These are phyloP conservation scores for Hermaeophaga mercurialis DNA, from an alignment of 2,888 invertebrate species.

Conservation along the genomic window DNA sequence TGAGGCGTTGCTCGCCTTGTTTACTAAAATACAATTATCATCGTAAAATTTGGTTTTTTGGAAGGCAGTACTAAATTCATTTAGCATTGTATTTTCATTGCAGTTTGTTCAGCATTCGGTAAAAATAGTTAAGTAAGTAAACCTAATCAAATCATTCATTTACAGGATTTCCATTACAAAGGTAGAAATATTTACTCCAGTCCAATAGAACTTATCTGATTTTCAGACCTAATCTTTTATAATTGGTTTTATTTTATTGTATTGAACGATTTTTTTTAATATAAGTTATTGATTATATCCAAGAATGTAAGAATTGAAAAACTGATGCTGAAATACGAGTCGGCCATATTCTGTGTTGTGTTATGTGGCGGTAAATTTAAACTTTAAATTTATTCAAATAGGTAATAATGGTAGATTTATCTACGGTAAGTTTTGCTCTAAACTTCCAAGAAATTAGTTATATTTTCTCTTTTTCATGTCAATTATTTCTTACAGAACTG, in stretches of 20 bases:
- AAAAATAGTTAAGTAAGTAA: not conserved
- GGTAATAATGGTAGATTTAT: conserved; percentile 19
- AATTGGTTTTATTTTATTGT: too few species aligned
- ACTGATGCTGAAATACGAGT: not conserved
- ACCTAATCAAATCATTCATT: not conserved
- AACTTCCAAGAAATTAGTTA: conserved; percentile 10
- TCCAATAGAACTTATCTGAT: too few species aligned
- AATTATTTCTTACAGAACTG: conserved; percentile 32
- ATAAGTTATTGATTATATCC: not conserved
- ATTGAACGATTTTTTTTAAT: too few species aligned
- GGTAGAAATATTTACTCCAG: not conserved
- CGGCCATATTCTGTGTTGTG: conserved; percentile 45
- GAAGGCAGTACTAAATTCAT: too few species aligned
- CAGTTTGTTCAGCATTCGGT: too few species aligned
- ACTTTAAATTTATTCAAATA: conserved; percentile 20
- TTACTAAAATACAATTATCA: too few species aligned
- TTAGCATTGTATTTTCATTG: too few species aligned
- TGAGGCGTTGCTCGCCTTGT: too few species aligned
- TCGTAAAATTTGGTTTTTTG: too few species aligned
- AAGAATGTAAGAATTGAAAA: too few species aligned
- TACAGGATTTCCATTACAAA: not conserved
- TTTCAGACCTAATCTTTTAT: too few species aligned
- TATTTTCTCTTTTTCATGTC: conserved; percentile 19
- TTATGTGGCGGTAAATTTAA: conserved; percentile 44
- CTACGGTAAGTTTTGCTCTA: conserved; percentile 46